Evolutionary conservation across 2,888 invertebrate species (phyloP), one percentile per base, ranked within the genome.

Genomic region (Gortyna flavago): DNA sequence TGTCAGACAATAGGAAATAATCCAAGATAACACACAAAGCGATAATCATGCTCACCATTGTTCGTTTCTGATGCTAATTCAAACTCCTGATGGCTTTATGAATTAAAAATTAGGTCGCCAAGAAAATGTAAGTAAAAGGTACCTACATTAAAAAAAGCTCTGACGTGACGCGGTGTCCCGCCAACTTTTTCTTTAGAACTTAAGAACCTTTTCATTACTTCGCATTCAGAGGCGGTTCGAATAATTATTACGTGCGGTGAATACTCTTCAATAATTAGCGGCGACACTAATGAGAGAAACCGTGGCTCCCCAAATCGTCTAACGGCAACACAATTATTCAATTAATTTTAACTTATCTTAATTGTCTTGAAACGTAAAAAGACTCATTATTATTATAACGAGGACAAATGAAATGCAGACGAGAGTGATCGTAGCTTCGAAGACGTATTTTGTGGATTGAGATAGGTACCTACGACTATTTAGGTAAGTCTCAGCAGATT

Each of bases 201-300:
- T 89, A 84, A 87, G 85, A 91, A 88, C 88, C 88, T 90, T 89
- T 90, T 89, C 88, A 90, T 89, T 89, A 89, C 77, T 79, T 80
- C 75, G 79, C 81, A 90, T 89, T 91, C 83, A 88, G 76, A 78
- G 79, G 59, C 70, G 88, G 68, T 82, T 77, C 75, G 85, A 87
- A 86, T 90, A 89, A 90, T 90, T 84, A 89, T 90, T 85, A 87
- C 90, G 90, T 90, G 90, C 85, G 77, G 61, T 68, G 90, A 91
- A 89, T 91, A 80, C 79, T 81, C 72, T 71, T 80, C 80, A 86
- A 88, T 89, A 84, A 90, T 90, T 88, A 88, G 82, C 73, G 79
- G 74, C 81, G 79, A 85, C 82, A 85, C 75, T 91, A 90, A 91
- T 87, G 85, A 91, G 78, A 48, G 69, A 72, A 79, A 87, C n/a